These are phyloP conservation scores for Apeira syringaria DNA, from an alignment of 2,888 invertebrate species.

Conservation along the genomic window DNA sequence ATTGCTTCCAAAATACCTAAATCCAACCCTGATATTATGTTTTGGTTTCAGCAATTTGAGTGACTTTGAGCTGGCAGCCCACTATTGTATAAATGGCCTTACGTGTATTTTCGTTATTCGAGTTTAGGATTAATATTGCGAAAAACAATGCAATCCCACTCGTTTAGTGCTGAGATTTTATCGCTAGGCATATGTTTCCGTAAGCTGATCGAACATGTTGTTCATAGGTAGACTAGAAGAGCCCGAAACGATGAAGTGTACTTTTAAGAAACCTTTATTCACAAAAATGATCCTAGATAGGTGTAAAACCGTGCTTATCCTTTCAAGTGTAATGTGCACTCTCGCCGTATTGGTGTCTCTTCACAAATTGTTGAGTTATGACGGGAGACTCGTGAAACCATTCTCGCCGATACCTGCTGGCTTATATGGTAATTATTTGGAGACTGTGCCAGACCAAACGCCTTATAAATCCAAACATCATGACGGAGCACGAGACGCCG, in stretches of 20 bases:
- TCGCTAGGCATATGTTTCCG: conserved; percentile 44
- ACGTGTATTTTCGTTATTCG: conserved; percentile 75
- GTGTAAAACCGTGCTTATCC: conserved; percentile 70
- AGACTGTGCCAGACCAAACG: conserved; percentile 50
- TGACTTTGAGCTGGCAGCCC: too few species aligned
- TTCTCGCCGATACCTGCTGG: conserved; percentile 73
- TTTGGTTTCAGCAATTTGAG: too few species aligned
- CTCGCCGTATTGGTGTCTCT: conserved; percentile 68
- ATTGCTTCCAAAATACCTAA: too few species aligned
- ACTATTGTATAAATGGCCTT: conserved; percentile 47
- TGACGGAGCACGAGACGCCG: conserved; percentile 74
- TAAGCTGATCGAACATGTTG: conserved; percentile 57
- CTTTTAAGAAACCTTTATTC: conserved; percentile 48
- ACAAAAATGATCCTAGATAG: conserved; percentile 69
- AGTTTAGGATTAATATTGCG: conserved; percentile 56
- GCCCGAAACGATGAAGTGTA: conserved; percentile 63
- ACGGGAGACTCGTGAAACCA: conserved; percentile 64
- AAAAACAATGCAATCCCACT: conserved; percentile 67
- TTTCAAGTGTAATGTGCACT: conserved; percentile 72
- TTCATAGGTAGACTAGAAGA: conserved; percentile 64
- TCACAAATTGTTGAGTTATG: conserved; percentile 64
- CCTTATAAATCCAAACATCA: conserved; percentile 38
- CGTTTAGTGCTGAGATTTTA: conserved; percentile 49
- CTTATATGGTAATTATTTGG: conserved; percentile 67
- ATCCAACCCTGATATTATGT: too few species aligned